Evolutionary conservation across 2,888 invertebrate genomes (phyloP).

Genomic region (Cephus runcator): DNA sequence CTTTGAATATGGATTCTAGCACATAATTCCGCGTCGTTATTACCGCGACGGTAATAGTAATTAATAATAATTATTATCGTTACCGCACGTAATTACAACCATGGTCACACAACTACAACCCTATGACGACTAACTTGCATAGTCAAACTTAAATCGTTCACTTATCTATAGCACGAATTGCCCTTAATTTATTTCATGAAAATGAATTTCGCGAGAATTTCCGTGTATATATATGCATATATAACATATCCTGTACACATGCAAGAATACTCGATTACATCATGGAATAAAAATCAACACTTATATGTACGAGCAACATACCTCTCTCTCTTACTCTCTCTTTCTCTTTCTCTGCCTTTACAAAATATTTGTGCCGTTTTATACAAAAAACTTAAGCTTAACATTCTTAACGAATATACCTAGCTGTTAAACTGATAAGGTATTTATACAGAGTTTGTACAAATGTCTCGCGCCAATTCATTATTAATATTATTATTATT

Average conservation of each 20-base stretch:
- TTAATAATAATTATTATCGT: no score
- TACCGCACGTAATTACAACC: no score
- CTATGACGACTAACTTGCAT: no score
- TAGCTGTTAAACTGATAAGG: slow-evolving; percentile 32
- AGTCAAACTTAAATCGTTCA: no score
- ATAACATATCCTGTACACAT: no score
- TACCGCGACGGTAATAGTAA: background rate
- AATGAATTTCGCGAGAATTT: no score
- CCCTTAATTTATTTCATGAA: no score
- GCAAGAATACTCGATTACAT: no score
- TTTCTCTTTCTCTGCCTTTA: slow-evolving; percentile 23
- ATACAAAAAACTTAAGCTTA: slow-evolving; percentile 40
- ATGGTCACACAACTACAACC: no score
- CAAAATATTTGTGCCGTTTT: slow-evolving; percentile 49
- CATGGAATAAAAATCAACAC: slow-evolving; percentile 28
- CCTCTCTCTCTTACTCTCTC: slow-evolving; percentile 20
- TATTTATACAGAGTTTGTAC: slow-evolving; percentile 53
- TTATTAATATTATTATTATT: background rate
- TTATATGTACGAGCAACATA: slow-evolving; percentile 26
- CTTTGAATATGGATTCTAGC: slow-evolving; percentile 16
- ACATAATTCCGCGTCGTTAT: slow-evolving; percentile 14
- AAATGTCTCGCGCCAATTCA: slow-evolving; percentile 29
- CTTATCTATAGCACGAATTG: no score
- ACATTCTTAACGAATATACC: slow-evolving; percentile 30
- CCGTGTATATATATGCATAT: no score